These are phyloP conservation scores for Encarsia formosa DNA, from an alignment of 2,888 invertebrate genomes.

Conservation along the genomic window DNA sequence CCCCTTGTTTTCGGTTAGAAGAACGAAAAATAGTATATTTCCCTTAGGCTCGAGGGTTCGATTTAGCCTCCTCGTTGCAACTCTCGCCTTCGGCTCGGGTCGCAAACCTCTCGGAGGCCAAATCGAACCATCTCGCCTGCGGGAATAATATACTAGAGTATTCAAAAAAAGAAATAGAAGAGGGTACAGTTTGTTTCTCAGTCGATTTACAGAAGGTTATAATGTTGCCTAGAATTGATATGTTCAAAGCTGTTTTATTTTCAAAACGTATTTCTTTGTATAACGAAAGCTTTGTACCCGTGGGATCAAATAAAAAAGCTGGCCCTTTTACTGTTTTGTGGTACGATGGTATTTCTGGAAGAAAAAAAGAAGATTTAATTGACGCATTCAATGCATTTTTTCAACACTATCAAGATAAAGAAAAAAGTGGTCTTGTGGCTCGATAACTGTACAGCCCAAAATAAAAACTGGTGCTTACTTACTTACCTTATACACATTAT, in stretches of 20 bases:
- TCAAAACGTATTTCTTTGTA: not conserved
- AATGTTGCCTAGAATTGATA: not conserved
- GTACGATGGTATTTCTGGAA: constrained; percentile 4
- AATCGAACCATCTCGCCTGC: no score
- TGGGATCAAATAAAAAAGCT: not conserved
- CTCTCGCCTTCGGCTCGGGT: no score
- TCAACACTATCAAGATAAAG: not conserved
- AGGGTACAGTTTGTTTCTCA: no score
- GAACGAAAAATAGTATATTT: no score
- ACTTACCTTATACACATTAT: constrained; percentile 8
- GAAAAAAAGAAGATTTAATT: constrained; percentile 10
- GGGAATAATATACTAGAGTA: no score
- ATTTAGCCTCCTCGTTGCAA: no score
- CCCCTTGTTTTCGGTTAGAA: no score
- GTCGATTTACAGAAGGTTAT: not conserved
- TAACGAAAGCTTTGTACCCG: constrained; percentile 3
- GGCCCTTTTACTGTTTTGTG: not conserved
- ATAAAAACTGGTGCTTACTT: constrained; percentile 11
- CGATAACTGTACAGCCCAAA: constrained; percentile 9
- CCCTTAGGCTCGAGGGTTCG: no score
- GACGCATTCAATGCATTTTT: constrained; percentile 4
- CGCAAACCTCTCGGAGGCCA: no score
- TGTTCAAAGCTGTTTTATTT: not conserved
- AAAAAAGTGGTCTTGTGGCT: constrained; percentile 11
- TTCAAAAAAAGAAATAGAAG: no score